These are phyloP conservation scores for Psephotus haematonotus DNA, from an alignment of 2,113 vertebrate genomes.

Conservation along the genomic window DNA sequence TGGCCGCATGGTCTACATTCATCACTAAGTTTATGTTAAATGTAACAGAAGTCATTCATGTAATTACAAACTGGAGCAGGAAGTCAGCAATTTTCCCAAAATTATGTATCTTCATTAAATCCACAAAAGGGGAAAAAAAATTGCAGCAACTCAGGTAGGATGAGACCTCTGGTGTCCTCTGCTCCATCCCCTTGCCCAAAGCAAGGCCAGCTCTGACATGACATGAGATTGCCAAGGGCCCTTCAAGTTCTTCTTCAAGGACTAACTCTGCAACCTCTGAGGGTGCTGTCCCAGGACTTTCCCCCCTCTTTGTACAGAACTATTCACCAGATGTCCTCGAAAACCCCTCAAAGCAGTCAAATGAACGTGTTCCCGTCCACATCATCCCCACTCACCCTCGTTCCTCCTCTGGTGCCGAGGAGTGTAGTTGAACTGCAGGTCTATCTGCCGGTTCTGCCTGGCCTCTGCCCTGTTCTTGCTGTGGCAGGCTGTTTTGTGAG, in stretches of 20 bases:
- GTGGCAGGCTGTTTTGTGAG: conserved; percentile 90
- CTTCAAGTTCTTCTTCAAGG: background rate
- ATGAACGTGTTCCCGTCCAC: rapidly evolving
- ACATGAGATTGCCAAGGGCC: background rate
- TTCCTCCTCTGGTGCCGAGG: conserved; percentile 83
- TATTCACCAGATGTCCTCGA: rapidly evolving
- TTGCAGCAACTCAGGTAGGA: background rate
- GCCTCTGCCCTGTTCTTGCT: conserved; percentile 96
- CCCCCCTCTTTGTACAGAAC: background rate
- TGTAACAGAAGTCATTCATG: rapidly evolving
- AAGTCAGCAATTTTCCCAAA: background rate
- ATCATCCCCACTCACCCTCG: conserved; percentile 77
- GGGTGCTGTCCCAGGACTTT: background rate
- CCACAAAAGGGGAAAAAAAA: background rate
- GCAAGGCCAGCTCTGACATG: background rate
- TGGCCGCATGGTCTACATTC: background rate
- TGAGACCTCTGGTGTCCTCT: background rate
- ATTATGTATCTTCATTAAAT: background rate
- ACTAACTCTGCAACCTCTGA: background rate
- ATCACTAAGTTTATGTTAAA: background rate
- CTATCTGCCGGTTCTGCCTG: conserved; percentile 95
- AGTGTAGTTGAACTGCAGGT: conserved; percentile 90
- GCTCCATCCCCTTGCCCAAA: background rate
- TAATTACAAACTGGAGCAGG: background rate
- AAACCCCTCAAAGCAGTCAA: background rate